Conservation (phyloP, 2,113 vertebrate genomes). For the Stigmatopora argus region DNA sequence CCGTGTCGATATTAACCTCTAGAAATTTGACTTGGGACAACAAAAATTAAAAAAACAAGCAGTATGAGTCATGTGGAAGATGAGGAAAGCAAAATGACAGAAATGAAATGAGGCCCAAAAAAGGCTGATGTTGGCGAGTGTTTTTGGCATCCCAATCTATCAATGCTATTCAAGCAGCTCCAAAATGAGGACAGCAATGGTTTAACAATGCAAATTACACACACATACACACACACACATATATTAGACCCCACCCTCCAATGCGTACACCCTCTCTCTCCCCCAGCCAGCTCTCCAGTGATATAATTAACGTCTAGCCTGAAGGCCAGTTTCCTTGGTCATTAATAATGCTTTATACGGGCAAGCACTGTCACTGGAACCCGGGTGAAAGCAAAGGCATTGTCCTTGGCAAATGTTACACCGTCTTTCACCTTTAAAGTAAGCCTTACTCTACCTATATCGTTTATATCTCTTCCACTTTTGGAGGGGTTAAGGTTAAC, state of each 20-base stretch:
- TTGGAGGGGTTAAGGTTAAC: not conserved
- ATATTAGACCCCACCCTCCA: conserved; percentile 32
- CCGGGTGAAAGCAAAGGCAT: conserved; percentile 58
- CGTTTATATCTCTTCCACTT: conserved; percentile 31
- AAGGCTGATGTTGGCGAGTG: conserved; percentile 22
- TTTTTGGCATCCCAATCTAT: conserved; percentile 40
- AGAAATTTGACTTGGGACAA: conserved; percentile 26
- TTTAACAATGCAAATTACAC: conserved; percentile 57
- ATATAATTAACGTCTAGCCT: conserved; percentile 74
- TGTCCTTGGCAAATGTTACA: conserved; percentile 60
- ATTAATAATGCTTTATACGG: conserved; percentile 73
- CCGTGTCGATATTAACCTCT: conserved; percentile 3
- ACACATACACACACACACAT: conserved; percentile 37
- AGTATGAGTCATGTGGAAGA: conserved; percentile 25
- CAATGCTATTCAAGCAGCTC: conserved; percentile 34
- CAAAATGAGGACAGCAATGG: conserved; percentile 54
- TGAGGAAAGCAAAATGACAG: conserved; percentile 30
- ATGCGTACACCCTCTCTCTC: conserved; percentile 46
- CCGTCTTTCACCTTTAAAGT: conserved; percentile 50
- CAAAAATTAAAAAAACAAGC: conserved; percentile 1
- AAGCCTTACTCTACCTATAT: conserved; percentile 30
- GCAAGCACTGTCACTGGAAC: conserved; percentile 61
- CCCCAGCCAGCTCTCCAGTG: conserved; percentile 59
- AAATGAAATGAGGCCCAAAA: conserved; percentile 20
- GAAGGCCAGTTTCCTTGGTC: conserved; percentile 68